Percentiles rank a stretch among this genome's conserved stretches.
These are phyloP conservation scores for Cydia amplana DNA, from an alignment of 1,140 invertebrate genomes.

Conservation along the genomic window DNA sequence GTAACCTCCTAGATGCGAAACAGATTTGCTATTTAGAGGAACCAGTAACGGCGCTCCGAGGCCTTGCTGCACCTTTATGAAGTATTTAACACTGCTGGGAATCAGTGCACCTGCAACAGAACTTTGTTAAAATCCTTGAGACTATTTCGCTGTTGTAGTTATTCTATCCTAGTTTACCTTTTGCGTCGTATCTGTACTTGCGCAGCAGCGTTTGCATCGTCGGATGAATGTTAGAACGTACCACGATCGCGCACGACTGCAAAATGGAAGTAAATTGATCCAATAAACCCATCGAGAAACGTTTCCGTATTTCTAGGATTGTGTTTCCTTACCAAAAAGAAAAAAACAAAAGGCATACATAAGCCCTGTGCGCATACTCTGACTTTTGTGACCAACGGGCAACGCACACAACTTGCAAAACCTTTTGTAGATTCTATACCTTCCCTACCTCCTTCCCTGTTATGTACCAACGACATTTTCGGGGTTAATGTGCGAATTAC, in stretches of 20 bases:
- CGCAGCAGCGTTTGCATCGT: constrained; percentile 63
- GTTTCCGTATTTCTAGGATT: too few relatives aligned
- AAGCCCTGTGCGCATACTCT: neutral
- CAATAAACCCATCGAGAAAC: neutral
- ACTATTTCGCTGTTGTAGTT: neutral
- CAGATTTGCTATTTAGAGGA: constrained; percentile 66
- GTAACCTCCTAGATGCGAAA: constrained; percentile 67
- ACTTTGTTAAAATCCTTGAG: neutral
- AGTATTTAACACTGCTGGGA: constrained; percentile 70
- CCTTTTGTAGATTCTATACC: too few relatives aligned
- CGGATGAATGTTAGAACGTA: constrained; percentile 63
- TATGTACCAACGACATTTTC: too few relatives aligned
- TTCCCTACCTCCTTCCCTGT: too few relatives aligned
- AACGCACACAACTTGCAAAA: too few relatives aligned
- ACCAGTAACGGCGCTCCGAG: constrained; percentile 51
- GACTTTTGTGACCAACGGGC: neutral
- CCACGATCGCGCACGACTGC: constrained; percentile 64
- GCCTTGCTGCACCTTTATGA: constrained; percentile 63
- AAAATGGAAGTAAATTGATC: constrained; percentile 36
- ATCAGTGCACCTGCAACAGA: constrained; percentile 61
- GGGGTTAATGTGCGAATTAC: too few relatives aligned
- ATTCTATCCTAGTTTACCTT: constrained; percentile 47
- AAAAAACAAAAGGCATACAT: too few relatives aligned
- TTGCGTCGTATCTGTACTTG: constrained; percentile 68
- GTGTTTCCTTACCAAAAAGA: too few relatives aligned